phyloP scores from a whole-genome alignment of 1,140 invertebrate species.

The Trialeurodes vaporariorum region DNA sequence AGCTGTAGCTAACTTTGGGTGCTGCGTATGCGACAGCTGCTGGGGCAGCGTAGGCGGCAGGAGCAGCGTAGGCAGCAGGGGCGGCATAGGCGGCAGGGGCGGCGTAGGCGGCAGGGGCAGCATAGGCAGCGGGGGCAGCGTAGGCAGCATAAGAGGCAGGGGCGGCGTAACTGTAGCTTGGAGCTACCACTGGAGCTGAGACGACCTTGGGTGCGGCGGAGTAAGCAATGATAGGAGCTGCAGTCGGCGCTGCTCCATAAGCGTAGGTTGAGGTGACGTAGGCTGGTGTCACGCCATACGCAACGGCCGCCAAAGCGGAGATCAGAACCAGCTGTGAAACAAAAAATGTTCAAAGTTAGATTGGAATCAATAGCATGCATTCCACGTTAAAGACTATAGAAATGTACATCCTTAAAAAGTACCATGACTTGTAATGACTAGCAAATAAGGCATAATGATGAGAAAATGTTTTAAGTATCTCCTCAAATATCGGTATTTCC shows the following conservation, averaged over 20 bases:
- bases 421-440: no score
- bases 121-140: neutral
- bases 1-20: conserved; percentile 7
- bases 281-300: neutral
- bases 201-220: neutral
- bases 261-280: neutral
- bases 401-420: no score
- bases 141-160: conserved; percentile 1
- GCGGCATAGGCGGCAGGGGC: neutral
- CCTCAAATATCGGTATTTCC: no score
- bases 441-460: no score
- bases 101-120: neutral
- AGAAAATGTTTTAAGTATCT: no score
- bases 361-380: no score
- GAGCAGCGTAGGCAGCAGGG: neutral
- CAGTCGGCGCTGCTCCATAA: neutral
- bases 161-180: neutral
- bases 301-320: neutral
- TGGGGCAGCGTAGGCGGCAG: neutral
- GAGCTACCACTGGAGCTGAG: neutral
- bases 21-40: neutral
- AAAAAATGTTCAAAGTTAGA: no score
- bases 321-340: neutral
- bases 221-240: neutral
- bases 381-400: no score